Conservation (phyloP, 1,140 invertebrate genomes). For the Euglossa dilemma region DNA sequence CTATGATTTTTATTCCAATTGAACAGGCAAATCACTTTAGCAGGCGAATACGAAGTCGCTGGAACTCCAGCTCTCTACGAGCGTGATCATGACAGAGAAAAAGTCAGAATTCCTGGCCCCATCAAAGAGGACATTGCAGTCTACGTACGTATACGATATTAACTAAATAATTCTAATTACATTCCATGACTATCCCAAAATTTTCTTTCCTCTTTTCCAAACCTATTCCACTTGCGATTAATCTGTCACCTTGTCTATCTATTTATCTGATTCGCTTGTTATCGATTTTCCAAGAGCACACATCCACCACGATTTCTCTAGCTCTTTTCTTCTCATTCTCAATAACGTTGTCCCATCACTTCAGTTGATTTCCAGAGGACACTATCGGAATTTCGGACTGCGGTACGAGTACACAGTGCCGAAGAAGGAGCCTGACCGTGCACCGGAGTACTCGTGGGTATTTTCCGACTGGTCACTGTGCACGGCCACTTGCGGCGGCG, state of each 20-base stretch:
- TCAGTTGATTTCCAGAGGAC: conserved; percentile 91
- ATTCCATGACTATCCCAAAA: too few relatives aligned
- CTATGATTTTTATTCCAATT: conserved; percentile 39
- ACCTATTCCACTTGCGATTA: neutral
- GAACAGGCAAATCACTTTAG: conserved; percentile 88
- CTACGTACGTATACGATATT: conserved; percentile 86
- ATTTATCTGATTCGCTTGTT: neutral
- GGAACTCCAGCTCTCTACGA: conserved; percentile 92
- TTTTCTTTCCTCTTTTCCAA: neutral
- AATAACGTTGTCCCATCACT: conserved; percentile 66
- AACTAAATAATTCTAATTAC: neutral
- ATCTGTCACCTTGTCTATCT: neutral
- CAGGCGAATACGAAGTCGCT: conserved; percentile 92
- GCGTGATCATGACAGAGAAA: conserved; percentile 91
- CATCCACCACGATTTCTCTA: conserved; percentile 5
- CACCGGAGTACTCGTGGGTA: conserved; percentile 88
- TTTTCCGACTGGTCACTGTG: conserved; percentile 91
- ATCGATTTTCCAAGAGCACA: too few relatives aligned
- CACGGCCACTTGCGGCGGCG: conserved; percentile 89
- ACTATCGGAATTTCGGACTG: conserved; percentile 90
- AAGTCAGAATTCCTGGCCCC: conserved; percentile 91
- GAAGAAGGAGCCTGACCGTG: conserved; percentile 84
- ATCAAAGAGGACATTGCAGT: conserved; percentile 91
- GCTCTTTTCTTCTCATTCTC: conserved; percentile 29
- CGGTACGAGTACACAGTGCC: conserved; percentile 92